phyloP scores from a whole-genome alignment of 2,113 vertebrate genomes.

The Redunca redunca region DNA sequence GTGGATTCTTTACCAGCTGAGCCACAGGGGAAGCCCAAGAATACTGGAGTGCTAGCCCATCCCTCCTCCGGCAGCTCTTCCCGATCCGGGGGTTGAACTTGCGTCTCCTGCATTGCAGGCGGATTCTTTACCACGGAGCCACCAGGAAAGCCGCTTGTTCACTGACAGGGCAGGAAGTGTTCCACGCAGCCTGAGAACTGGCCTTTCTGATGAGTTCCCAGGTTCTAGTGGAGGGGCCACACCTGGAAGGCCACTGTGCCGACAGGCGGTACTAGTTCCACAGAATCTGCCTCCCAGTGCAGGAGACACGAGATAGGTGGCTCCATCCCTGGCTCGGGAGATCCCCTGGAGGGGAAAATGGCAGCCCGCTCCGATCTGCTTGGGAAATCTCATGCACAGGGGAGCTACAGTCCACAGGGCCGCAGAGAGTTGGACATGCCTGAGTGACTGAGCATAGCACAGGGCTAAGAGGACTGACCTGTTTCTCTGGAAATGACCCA shows the following conservation, averaged over 20 bases:
- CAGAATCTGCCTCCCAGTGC: background rate
- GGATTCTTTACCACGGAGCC: background rate
- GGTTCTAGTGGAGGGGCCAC: background rate
- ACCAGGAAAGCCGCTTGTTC: background rate
- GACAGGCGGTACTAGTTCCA: accelerated
- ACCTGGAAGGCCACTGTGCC: background rate
- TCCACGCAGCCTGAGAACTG: background rate
- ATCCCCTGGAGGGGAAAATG: background rate
- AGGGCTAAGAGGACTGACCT: no score
- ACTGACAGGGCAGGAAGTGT: background rate
- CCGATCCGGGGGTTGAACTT: accelerated
- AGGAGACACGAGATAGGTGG: background rate
- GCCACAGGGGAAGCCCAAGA: background rate
- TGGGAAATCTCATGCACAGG: background rate
- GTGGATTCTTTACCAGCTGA: background rate
- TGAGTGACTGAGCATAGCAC: background rate
- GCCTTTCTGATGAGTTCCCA: background rate
- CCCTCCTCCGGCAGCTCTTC: background rate
- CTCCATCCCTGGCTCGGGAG: background rate
- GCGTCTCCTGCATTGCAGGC: background rate
- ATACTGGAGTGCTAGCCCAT: background rate
- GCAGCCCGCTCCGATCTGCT: background rate
- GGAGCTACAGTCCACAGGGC: background rate
- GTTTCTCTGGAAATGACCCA: background rate
- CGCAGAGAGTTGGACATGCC: background rate